Evolutionary conservation across 2,113 vertebrate genomes (phyloP).

Genomic region (Eolophus roseicapilla): DNA sequence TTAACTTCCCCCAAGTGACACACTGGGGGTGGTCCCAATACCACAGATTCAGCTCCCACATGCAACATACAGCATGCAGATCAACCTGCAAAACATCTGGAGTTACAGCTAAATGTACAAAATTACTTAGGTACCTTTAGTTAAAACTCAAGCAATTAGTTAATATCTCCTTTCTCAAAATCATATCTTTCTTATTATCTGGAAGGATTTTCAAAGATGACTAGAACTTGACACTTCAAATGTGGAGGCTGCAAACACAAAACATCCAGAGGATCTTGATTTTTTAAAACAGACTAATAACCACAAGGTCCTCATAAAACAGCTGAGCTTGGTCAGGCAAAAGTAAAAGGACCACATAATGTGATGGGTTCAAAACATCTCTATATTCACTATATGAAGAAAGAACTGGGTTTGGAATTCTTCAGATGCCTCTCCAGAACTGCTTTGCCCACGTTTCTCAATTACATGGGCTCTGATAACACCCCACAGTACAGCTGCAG

Average conservation of each 20-base stretch:
- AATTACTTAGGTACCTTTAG: neutral
- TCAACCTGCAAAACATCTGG: neutral
- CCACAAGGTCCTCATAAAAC: neutral
- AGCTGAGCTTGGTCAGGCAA: neutral
- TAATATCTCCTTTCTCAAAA: neutral
- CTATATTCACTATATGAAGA: neutral
- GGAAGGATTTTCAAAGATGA: neutral
- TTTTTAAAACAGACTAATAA: neutral
- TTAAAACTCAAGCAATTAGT: neutral
- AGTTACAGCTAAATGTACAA: neutral
- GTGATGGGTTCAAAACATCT: accelerated
- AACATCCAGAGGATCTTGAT: neutral
- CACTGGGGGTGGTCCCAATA: neutral
- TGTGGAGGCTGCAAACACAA: neutral
- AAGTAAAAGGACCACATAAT: neutral
- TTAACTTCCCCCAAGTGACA: neutral
- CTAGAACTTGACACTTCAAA: neutral
- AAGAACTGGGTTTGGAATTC: neutral
- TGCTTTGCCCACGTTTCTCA: neutral
- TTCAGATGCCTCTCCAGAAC: neutral
- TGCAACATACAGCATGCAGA: accelerated
- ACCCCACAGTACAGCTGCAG: neutral
- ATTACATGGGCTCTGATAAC: neutral
- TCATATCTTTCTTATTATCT: neutral
- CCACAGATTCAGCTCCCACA: neutral